These are phyloP conservation scores for Spilarctia lutea DNA, from an alignment of 2,888 invertebrate species.

Conservation along the genomic window DNA sequence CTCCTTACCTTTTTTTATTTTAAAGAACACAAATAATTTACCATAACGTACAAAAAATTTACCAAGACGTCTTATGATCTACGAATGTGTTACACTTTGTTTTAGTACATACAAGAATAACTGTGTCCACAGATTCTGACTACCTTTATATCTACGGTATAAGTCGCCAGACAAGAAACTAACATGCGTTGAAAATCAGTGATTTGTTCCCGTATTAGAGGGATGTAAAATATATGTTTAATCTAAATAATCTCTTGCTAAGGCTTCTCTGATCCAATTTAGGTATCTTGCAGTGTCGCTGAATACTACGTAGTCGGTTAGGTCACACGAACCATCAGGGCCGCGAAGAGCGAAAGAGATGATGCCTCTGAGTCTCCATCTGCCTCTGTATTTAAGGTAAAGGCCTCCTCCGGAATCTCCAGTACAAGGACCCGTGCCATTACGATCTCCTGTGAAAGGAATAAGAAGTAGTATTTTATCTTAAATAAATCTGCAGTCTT, in stretches of 20 bases:
- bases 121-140: no score
- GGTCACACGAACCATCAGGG: slow-evolving; percentile 82
- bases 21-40: not conserved
- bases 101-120: no score
- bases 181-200: no score
- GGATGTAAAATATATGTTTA: not conserved
- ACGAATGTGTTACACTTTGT: no score
- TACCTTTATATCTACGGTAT: not conserved
- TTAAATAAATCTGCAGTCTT: no score
- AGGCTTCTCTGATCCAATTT: slow-evolving; percentile 80
- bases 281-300: slow-evolving; percentile 88
- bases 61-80: no score
- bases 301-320: slow-evolving; percentile 88
- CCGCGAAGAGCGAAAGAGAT: slow-evolving; percentile 76
- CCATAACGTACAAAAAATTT: no score
- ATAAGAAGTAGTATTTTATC: not conserved
- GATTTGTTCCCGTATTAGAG: no score
- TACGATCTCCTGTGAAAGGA: slow-evolving; percentile 74
- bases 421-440: slow-evolving; percentile 84
- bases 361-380: slow-evolving; percentile 82
- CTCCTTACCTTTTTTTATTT: no score
- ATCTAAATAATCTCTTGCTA: not conserved
- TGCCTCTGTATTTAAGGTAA: slow-evolving; percentile 71
- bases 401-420: slow-evolving; percentile 88
- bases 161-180: not conserved